Evolutionary conservation across 2,797 vertebrate species (phyloP), one percentile per base, ranked within the genome.

Genomic region (Phalanger gymnotis): DNA sequence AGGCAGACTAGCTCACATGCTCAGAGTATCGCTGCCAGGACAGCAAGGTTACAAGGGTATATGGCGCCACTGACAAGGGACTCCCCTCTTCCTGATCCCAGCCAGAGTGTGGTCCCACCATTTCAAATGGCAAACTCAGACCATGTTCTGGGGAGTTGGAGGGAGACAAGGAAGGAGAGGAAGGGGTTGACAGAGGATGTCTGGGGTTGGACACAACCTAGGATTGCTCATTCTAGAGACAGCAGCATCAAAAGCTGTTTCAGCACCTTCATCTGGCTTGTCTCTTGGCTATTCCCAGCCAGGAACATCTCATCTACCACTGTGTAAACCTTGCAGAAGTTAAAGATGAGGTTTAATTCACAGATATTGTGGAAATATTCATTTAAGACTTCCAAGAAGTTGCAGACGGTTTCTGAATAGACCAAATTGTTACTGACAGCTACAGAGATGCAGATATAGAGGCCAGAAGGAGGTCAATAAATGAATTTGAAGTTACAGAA

Each of bases 401-500:
- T 99, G 98, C 99, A 99, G 97, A 99, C 99, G 98, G 99, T 99
- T 93, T 99, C 99, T 27, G 99, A 99, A 96, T 99, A 99, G 31
- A 99, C 99, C 98, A 99, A 96, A 98, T 99, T 99, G 98, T 99
- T 99, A 0, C 99, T 99, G 98, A 99, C 99, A 2, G 99, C 99
- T 95, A 99, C 99, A 51, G 99, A 99, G 94, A 99, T 99, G 95
- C 99, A 99, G 99, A 99, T 99, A 96, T 99, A 99, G 40, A 99
- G 98, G 0, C 99, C 99, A 1, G 99, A 99, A 13, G 99, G 99
- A 61, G 99, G 99, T 2, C 99, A 98, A 98, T 99, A 99, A 95
- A 99, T 99, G 95, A 99, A 99, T 98, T 99, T 99, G 98, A 99
- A 99, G 96, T 99, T 99, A 90, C 99, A 99, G 98, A 99, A 99